These are phyloP conservation scores for Stichopus horrens DNA, from an alignment of 53 echinoderm and acorn worm species.

Conservation along the genomic window DNA sequence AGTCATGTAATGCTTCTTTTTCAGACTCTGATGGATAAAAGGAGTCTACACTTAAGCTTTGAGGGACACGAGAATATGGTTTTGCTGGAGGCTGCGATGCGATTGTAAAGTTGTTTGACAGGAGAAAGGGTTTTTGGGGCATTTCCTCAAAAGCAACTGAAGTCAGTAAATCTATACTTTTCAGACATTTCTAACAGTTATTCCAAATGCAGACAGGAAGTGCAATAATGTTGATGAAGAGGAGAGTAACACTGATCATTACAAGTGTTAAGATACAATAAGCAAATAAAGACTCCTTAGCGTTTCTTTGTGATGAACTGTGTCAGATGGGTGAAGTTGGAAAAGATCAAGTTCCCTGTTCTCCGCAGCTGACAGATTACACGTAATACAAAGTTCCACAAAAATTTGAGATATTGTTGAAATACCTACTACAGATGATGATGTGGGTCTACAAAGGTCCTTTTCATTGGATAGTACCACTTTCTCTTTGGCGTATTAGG, in stretches of 20 bases:
- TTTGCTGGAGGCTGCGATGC: not conserved
- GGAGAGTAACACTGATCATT: conserved; percentile 40
- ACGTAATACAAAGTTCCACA: conserved; percentile 26
- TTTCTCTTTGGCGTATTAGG: not conserved
- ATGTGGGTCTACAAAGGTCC: not conserved
- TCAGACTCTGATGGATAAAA: conserved; percentile 2
- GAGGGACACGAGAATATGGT: too few species aligned
- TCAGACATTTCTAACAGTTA: conserved; percentile 30
- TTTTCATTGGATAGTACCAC: not conserved
- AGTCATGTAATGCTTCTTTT: not conserved
- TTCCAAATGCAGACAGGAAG: conserved; percentile 34
- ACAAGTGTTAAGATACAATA: not conserved
- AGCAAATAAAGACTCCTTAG: conserved; percentile 25
- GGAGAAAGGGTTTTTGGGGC: not conserved
- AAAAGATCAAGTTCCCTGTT: not conserved
- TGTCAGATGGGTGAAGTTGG: conserved; percentile 16
- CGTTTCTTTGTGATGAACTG: conserved; percentile 13
- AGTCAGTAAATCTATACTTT: conserved; percentile 47
- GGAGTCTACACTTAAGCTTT: not conserved
- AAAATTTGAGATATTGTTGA: not conserved
- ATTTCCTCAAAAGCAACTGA: not conserved
- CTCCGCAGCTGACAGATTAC: conserved; percentile 12
- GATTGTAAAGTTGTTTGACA: not conserved
- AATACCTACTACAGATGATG: not conserved
- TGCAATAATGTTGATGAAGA: conserved; percentile 48